These are phyloP conservation scores for Eleginops maclovinus DNA, from an alignment of 2,113 vertebrate genomes.

Conservation along the genomic window DNA sequence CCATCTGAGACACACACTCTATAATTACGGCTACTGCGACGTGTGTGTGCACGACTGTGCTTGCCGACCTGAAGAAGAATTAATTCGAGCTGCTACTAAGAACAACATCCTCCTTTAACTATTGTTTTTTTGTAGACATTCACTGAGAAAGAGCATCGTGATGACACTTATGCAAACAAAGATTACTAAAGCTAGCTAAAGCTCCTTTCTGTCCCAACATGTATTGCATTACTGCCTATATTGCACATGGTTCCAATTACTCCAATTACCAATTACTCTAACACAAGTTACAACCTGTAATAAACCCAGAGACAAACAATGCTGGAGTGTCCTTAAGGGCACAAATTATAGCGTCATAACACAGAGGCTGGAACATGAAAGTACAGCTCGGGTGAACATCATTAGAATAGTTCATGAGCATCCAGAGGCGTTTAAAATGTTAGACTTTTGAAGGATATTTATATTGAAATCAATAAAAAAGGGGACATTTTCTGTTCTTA, in stretches of 20 bases:
- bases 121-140: not conserved
- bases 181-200: not conserved
- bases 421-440: not conserved
- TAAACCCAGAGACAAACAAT: not conserved
- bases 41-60: slow-evolving; percentile 15
- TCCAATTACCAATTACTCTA: not conserved
- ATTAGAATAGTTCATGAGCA: not conserved
- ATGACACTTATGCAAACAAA: not conserved
- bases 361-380: not conserved
- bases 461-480: too few species aligned
- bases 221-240: not conserved
- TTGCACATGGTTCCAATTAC: not conserved
- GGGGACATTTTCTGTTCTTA: not conserved
- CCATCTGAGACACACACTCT: slow-evolving; percentile 9
- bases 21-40: slow-evolving; percentile 28
- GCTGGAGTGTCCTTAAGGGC: not conserved
- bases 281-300: not conserved
- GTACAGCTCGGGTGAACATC: not conserved
- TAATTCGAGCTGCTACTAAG: not conserved
- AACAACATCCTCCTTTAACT: accelerated
- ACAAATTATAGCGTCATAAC: not conserved
- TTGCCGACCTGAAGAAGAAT: not conserved
- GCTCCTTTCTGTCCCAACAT: not conserved
- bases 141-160: not conserved
- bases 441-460: not conserved